Evolutionary conservation across 2,888 invertebrate species (phyloP).

Genomic region (Erynnis tages): DNA sequence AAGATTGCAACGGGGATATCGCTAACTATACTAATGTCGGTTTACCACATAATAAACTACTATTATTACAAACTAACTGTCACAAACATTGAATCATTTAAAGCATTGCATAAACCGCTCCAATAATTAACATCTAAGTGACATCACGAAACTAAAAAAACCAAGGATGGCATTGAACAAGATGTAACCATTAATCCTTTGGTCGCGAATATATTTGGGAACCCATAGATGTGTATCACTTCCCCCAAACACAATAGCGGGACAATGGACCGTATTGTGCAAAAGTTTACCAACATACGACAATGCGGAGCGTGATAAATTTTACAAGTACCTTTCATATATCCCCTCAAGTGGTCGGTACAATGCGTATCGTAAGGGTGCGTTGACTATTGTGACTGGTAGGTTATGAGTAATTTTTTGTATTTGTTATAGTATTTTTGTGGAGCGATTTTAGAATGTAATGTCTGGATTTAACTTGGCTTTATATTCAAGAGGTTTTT

Average conservation of each 20-base stretch:
- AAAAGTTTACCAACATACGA: constrained; percentile 75
- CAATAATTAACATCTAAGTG: constrained; percentile 10
- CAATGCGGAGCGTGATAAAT: constrained; percentile 72
- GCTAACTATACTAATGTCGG: too few relatives aligned
- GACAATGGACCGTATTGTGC: constrained; percentile 56
- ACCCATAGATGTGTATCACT: constrained; percentile 37
- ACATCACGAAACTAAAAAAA: constrained; percentile 12
- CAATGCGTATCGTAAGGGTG: constrained; percentile 16
- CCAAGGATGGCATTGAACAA: constrained; percentile 40
- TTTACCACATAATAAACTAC: too few relatives aligned
- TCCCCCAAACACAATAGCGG: constrained; percentile 32
- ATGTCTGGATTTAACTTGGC: too few relatives aligned
- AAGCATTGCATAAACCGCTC: neutral
- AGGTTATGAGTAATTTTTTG: constrained; percentile 1
- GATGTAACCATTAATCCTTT: constrained; percentile 56
- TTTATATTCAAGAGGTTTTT: too few relatives aligned
- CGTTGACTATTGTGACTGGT: constrained; percentile 1
- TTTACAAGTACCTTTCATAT: constrained; percentile 49
- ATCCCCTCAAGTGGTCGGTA: constrained; percentile 22
- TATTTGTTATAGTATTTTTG: neutral
- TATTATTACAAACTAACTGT: too few relatives aligned
- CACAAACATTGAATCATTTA: too few relatives aligned
- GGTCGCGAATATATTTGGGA: constrained; percentile 57
- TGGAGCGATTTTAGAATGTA: too few relatives aligned
- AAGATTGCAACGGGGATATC: too few relatives aligned